These are phyloP conservation scores for Pelosia muscerda DNA, from an alignment of 2,888 invertebrate species.

Conservation along the genomic window DNA sequence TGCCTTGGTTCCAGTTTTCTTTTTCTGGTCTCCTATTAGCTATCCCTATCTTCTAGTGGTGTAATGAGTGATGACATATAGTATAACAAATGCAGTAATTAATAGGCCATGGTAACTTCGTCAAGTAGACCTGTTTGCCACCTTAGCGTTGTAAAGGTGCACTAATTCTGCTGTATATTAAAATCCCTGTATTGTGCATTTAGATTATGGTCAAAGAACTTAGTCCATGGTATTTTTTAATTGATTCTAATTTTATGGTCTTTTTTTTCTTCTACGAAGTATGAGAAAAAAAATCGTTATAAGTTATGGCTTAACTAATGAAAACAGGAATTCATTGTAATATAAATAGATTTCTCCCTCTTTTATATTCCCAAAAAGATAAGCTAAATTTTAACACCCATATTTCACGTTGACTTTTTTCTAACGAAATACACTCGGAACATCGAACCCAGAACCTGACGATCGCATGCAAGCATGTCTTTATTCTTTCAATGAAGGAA, in stretches of 20 bases:
- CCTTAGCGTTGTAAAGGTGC: neutral
- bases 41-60: neutral
- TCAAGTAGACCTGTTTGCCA: neutral
- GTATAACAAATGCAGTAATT: too few species aligned
- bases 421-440: neutral
- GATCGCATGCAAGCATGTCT: neutral
- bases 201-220: neutral
- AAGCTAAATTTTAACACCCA: too few species aligned
- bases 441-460: conserved; percentile 1
- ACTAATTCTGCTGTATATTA: neutral
- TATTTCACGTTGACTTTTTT: neutral
- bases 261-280: too few species aligned
- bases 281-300: too few species aligned
- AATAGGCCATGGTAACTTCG: too few species aligned
- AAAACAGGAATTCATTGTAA: too few species aligned
- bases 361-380: too few species aligned
- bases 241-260: neutral
- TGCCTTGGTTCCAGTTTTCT: too few species aligned
- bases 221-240: neutral
- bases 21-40: too few species aligned
- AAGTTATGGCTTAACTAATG: too few species aligned
- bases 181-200: neutral
- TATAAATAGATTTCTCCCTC: too few species aligned
- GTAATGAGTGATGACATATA: neutral
- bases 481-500: neutral